phyloP scores from a whole-genome alignment of 2,797 vertebrate genomes.

The Coregonus sp. region DNA sequence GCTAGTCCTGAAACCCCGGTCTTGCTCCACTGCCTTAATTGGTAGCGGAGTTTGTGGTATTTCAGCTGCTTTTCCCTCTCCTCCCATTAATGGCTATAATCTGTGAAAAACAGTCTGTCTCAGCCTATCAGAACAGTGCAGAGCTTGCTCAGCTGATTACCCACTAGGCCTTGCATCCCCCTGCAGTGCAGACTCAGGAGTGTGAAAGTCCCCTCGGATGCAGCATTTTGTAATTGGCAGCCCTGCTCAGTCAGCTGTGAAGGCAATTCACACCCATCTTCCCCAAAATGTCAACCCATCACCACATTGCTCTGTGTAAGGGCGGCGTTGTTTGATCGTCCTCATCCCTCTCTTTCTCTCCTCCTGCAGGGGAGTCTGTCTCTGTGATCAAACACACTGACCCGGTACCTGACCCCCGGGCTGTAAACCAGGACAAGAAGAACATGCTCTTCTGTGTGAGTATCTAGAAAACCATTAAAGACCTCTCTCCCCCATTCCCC shows the following conservation, averaged over 20 bases:
- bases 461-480: constrained; percentile 32
- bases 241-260: constrained; percentile 42
- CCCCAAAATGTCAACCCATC: constrained; percentile 21
- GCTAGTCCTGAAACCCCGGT: constrained; percentile 13
- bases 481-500: not conserved
- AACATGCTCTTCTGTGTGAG: constrained; percentile 99
- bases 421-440: constrained; percentile 99
- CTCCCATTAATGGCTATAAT: too few species aligned
- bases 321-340: not conserved
- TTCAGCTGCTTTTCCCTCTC: constrained; percentile 55
- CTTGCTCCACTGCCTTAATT: too few species aligned
- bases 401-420: constrained; percentile 95
- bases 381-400: constrained; percentile 99
- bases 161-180: not conserved
- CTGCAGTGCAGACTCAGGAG: not conserved
- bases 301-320: constrained; percentile 11
- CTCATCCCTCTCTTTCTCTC: not conserved
- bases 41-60: constrained; percentile 42
- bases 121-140: constrained; percentile 11
- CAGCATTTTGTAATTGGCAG: constrained; percentile 47
- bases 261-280: constrained; percentile 25
- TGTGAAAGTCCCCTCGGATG: constrained; percentile 31
- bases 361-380: constrained; percentile 89
- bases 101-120: constrained; percentile 28
- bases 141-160: constrained; percentile 12